Conservation (phyloP, 1,140 invertebrate genomes). For the Carposina sasakii region DNA sequence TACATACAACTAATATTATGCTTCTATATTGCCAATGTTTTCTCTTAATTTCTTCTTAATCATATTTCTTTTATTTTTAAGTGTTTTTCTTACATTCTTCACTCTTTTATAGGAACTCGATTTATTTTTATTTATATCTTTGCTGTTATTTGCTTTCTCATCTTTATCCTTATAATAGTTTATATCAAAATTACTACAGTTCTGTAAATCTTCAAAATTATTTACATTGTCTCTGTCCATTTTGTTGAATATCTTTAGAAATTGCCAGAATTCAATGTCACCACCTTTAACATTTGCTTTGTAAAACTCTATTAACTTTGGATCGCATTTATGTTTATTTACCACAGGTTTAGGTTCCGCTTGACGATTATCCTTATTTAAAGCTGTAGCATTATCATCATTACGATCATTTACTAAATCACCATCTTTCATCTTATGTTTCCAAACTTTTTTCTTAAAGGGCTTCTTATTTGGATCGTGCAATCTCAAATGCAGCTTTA, state of each 20-base stretch:
- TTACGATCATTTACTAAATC: neutral
- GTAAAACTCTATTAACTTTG: conserved; percentile 47
- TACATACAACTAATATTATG: too few relatives aligned
- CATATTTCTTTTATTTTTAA: conserved; percentile 17
- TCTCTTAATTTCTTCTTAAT: conserved; percentile 22
- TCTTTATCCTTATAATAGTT: neutral
- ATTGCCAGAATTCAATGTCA: conserved; percentile 60
- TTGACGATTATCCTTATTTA: conserved; percentile 7
- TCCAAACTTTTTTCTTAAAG: conserved; percentile 50
- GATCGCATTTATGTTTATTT: conserved; percentile 52
- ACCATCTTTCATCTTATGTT: conserved; percentile 31
- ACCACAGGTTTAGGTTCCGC: conserved; percentile 42
- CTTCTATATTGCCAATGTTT: conserved; percentile 6
- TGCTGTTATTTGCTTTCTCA: neutral
- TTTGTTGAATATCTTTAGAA: conserved; percentile 56
- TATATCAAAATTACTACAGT: conserved; percentile 1
- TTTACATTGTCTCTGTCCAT: conserved; percentile 44
- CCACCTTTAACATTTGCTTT: conserved; percentile 48
- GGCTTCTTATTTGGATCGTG: conserved; percentile 44
- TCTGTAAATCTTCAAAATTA: conserved; percentile 44
- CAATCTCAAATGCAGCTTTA: conserved; percentile 41
- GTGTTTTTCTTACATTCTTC: conserved; percentile 22
- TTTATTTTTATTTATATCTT: neutral
- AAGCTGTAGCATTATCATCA: conserved; percentile 4
- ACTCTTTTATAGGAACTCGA: conserved; percentile 8